Percentiles rank a stretch among this genome's conserved stretches.
phyloP scores from a whole-genome alignment of 2,113 vertebrate genomes.

The Conger conger region DNA sequence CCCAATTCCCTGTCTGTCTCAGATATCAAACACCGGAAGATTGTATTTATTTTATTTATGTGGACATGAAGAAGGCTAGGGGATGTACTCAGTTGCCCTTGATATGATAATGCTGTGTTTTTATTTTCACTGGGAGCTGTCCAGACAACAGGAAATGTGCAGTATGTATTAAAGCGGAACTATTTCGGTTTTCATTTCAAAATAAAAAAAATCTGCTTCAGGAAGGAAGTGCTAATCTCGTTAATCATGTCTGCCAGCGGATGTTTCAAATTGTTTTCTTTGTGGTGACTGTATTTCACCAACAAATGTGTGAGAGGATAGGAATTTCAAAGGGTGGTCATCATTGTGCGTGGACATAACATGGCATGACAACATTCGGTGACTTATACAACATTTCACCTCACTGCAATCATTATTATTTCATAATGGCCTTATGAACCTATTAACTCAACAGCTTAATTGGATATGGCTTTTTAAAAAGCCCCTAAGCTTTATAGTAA shows the following conservation, averaged over 20 bases:
- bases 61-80: not conserved
- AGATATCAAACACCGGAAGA: constrained; percentile 6
- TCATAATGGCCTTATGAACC: no score
- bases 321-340: no score
- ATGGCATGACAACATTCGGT: no score
- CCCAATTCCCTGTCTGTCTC: not conserved
- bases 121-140: constrained; percentile 4
- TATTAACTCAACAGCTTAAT: no score
- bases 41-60: constrained; percentile 14
- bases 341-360: no score
- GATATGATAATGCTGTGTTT: not conserved
- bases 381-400: no score
- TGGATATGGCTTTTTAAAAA: no score
- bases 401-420: no score
- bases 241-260: not conserved
- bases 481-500: no score
- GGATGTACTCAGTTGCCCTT: not conserved
- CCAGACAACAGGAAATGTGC: not conserved
- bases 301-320: not conserved
- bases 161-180: not conserved
- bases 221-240: not conserved
- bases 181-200: not conserved
- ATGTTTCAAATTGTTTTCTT: not conserved
- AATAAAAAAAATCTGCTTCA: not conserved
- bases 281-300: not conserved